Base-by-base conservation (phyloP, 2,888 invertebrate species). In the Apodemia duryi region DNA sequence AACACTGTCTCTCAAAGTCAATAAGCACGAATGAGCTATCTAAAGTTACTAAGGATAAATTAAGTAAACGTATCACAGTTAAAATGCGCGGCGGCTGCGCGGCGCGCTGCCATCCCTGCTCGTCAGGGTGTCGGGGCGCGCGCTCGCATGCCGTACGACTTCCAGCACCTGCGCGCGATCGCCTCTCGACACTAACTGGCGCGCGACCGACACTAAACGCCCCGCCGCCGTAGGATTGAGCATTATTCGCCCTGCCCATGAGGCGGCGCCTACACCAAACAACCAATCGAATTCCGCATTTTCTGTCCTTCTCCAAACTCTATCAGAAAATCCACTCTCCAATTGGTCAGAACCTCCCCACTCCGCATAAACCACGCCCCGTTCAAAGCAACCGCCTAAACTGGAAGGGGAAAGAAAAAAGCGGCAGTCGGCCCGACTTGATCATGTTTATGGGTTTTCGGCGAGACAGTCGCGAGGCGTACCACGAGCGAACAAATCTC, bases 381-480 rank as follows among this genome's bases (percentile, higher is more conserved):
- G 62, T 46, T 62, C 43, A 64, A 68, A 66, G 67, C 67, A 65
- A 64, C 85, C 86, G 82, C 89, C 90, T 77, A 70, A 78, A 82
- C 81, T 83, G 85, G 86, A 86, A 80, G 80, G 79, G 71, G 78
- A 82, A 69, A 77, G 84, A 85, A 88, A 87, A 89, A 88, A 90
- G 87, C 85, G 88, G 86, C 83, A 86, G 84, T 85, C 83, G 82
- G 80, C 74, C 78, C 77, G 86, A 81, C 85, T 85, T 79, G 88
- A 82, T 85, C 87, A 90, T 89, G 90, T 91, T 92, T 91, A 91
- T 91, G 91, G 88, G 86, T 86, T 88, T 89, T 85, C 85, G 85
- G 80, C 84, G 89, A 88, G 88, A 86, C 88, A 86, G 86, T 85
- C 85, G 82, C 82, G 84, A 82, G 83, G 84, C 84, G 84, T 84